Percentiles rank a stretch among this genome's conserved stretches.
Evolutionary conservation across 1,140 invertebrate species (phyloP).

Genomic region (Drosophila mayri): DNA sequence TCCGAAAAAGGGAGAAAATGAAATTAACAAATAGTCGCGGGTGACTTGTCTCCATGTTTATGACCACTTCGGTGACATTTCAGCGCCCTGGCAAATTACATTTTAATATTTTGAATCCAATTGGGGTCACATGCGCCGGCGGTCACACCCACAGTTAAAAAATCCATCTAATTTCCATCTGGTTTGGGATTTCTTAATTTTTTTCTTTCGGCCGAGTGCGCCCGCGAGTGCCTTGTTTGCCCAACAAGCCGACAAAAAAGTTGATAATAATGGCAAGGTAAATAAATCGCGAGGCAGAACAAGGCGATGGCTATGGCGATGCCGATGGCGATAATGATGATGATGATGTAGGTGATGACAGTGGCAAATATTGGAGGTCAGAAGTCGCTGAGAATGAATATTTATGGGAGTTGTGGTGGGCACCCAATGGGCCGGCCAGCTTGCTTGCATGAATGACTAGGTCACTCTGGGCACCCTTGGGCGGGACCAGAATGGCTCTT

Average conservation of each 20-base stretch:
- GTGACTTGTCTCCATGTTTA: conserved; percentile 33
- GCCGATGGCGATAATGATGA: conserved; percentile 10
- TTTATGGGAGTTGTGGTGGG: conserved; percentile 9
- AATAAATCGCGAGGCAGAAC: conserved; percentile 50
- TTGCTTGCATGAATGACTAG: conserved; percentile 55
- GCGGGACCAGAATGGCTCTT: conserved; percentile 61
- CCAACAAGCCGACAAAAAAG: conserved; percentile 60
- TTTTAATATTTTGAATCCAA: conserved; percentile 70
- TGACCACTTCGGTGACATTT: conserved; percentile 62
- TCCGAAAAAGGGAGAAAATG: conserved; percentile 3
- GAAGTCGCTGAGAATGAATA: conserved; percentile 46
- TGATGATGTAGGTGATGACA: conserved; percentile 55
- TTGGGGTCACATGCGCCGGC: conserved; percentile 78
- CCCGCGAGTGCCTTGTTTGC: conserved; percentile 62
- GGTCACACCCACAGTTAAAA: conserved; percentile 64
- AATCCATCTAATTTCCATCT: conserved; percentile 38
- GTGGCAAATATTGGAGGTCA: conserved; percentile 74
- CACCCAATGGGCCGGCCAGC: conserved; percentile 11
- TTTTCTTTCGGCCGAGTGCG: conserved; percentile 40
- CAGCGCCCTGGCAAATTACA: conserved; percentile 56
- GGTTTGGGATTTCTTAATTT: conserved; percentile 52
- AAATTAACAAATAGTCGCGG: conserved; percentile 20
- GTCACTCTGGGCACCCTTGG: conserved; percentile 63
- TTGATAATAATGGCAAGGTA: conserved; percentile 76
- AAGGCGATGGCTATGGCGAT: conserved; percentile 33